These are phyloP conservation scores for Pan troglodytes DNA, from an alignment of 2,113 vertebrate species.

Conservation along the genomic window DNA sequence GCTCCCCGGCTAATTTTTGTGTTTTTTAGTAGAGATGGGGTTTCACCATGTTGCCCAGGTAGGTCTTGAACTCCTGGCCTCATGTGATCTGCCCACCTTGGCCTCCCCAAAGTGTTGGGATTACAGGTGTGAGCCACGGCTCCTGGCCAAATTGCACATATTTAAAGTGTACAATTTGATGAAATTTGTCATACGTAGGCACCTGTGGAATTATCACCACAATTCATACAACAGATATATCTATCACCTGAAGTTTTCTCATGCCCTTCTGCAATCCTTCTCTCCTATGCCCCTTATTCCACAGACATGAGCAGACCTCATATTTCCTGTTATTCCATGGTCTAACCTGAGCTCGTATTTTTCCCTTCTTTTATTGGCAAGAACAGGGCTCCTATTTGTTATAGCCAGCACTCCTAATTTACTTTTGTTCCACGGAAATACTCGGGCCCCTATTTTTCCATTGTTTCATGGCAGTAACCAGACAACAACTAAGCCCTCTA, in stretches of 20 bases:
- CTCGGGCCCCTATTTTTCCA: not conserved
- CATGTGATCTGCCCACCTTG: too few relatives aligned
- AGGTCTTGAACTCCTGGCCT: too few relatives aligned
- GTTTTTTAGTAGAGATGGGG: too few relatives aligned
- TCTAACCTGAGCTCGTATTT: not conserved
- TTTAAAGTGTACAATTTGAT: not conserved
- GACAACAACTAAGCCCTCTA: not conserved
- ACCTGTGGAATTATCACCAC: not conserved
- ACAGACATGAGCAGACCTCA: not conserved
- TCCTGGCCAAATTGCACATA: not conserved
- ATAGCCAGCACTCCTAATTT: not conserved
- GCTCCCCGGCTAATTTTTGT: too few relatives aligned
- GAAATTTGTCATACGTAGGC: not conserved
- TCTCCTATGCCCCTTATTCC: not conserved
- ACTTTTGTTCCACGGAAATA: not conserved
- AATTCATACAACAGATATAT: not conserved
- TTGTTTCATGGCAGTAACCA: not conserved
- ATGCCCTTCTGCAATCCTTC: not conserved
- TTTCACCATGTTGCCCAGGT: too few relatives aligned
- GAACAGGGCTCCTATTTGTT: not conserved
- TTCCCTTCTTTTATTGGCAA: not conserved
- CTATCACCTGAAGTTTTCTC: not conserved
- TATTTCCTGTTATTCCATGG: not conserved
- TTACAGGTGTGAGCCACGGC: too few relatives aligned
- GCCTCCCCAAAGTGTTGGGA: too few relatives aligned